These are phyloP conservation scores for Brachirus orientalis DNA, from an alignment of 2,113 vertebrate species.

Conservation along the genomic window DNA sequence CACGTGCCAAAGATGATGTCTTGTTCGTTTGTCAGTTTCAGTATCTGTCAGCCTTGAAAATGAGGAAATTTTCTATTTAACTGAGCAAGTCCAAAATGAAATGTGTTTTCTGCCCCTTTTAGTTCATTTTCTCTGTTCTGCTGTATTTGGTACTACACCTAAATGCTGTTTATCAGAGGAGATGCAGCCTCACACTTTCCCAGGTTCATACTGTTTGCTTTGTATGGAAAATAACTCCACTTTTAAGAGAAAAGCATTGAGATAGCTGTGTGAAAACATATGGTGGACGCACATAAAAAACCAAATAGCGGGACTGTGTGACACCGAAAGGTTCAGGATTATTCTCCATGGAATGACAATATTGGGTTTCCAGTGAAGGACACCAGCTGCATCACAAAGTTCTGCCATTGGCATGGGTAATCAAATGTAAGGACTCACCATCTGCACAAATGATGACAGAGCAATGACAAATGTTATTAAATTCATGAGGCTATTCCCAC, in stretches of 20 bases:
- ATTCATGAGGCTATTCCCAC: neutral
- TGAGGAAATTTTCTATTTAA: neutral
- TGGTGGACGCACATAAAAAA: slow-evolving; percentile 47
- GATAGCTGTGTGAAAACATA: slow-evolving; percentile 42
- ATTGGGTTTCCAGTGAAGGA: slow-evolving; percentile 33
- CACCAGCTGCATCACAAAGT: slow-evolving; percentile 3
- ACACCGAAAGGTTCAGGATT: slow-evolving; percentile 26
- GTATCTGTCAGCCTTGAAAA: slow-evolving; percentile 3
- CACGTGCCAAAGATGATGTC: neutral
- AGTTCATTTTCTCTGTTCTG: slow-evolving; percentile 38
- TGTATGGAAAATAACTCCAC: slow-evolving; percentile 33
- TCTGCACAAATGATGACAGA: neutral
- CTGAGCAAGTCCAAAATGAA: neutral
- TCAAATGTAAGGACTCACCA: slow-evolving; percentile 15
- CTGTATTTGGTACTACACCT: slow-evolving; percentile 24
- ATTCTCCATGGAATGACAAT: slow-evolving; percentile 40
- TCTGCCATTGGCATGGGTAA: neutral
- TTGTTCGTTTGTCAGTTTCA: slow-evolving; percentile 10
- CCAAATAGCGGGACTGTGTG: slow-evolving; percentile 28
- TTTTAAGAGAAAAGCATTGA: slow-evolving; percentile 37
- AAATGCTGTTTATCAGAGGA: slow-evolving; percentile 58
- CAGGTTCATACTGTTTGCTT: slow-evolving; percentile 26
- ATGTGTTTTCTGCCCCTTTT: neutral
- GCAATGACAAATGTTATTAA: slow-evolving; percentile 8
- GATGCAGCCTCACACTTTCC: slow-evolving; percentile 29